Conservation (phyloP, 2,797 vertebrate genomes). For the Botia almorhae region DNA sequence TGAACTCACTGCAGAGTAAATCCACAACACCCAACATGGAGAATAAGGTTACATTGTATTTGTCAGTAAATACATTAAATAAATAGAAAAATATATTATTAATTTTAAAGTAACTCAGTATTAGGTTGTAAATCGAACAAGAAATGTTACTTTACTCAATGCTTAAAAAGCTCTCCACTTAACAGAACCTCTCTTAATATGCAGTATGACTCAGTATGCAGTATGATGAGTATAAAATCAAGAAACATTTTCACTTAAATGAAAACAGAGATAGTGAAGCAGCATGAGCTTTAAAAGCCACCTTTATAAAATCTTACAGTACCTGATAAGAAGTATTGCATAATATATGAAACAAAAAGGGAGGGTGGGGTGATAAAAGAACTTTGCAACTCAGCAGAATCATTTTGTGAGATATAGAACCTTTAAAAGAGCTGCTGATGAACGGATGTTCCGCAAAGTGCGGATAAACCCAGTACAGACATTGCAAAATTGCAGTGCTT, state of each 20-base stretch:
- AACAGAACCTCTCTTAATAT: too few species aligned
- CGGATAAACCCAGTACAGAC: neutral
- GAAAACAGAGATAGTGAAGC: neutral
- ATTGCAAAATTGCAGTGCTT: slow-evolving; percentile 14
- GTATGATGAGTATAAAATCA: neutral
- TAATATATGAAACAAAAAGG: slow-evolving; percentile 31
- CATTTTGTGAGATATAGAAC: neutral
- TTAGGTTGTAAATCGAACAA: too few species aligned
- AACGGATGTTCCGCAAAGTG: neutral
- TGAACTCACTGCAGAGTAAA: neutral
- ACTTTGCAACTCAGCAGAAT: slow-evolving; percentile 16
- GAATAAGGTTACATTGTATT: neutral
- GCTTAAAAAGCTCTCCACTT: too few species aligned
- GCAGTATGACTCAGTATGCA: too few species aligned
- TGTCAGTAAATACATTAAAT: neutral
- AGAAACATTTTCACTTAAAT: neutral
- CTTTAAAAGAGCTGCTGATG: slow-evolving; percentile 32
- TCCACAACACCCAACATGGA: too few species aligned
- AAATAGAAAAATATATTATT: neutral
- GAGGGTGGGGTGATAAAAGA: slow-evolving; percentile 1
- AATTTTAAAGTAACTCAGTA: neutral
- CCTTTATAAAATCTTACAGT: slow-evolving; percentile 2
- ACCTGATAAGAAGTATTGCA: neutral
- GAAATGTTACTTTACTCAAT: too few species aligned
- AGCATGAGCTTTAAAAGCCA: neutral